phyloP scores from a whole-genome alignment of 2,888 invertebrate species.

The Dendrolimus pini region DNA sequence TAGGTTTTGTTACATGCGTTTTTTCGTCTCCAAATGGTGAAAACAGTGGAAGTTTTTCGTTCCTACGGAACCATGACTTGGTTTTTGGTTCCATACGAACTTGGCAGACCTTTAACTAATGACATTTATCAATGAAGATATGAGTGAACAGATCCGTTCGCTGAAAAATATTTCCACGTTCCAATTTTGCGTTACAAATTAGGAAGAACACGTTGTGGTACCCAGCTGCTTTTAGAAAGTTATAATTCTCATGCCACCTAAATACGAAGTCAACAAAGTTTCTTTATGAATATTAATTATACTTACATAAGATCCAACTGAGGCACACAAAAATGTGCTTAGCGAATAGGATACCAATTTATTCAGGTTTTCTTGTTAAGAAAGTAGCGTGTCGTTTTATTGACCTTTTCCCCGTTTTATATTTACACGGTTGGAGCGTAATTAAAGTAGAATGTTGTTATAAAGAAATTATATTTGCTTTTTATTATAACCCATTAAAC shows the following conservation, averaged over 20 bases:
- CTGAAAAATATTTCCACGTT: too few relatives aligned
- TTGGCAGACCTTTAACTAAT: too few relatives aligned
- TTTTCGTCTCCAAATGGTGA: too few relatives aligned
- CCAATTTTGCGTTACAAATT: not conserved
- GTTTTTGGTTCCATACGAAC: too few relatives aligned
- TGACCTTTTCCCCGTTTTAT: slow-evolving; percentile 7
- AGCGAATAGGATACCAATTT: slow-evolving; percentile 22
- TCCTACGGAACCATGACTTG: too few relatives aligned
- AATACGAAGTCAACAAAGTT: slow-evolving; percentile 24
- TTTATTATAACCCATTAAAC: not conserved
- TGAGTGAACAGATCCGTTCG: too few relatives aligned
- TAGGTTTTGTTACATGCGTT: too few relatives aligned
- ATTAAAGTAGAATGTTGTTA: not conserved
- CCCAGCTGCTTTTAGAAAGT: slow-evolving; percentile 18
- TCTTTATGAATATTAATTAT: slow-evolving; percentile 29
- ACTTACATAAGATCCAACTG: slow-evolving; percentile 12
- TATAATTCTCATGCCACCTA: slow-evolving; percentile 26
- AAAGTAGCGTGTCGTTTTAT: slow-evolving; percentile 5
- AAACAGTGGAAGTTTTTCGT: too few relatives aligned
- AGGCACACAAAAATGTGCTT: slow-evolving; percentile 23
- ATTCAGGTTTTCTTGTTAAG: slow-evolving; percentile 5
- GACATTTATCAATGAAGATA: too few relatives aligned
- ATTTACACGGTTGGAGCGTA: not conserved
- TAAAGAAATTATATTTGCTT: too few relatives aligned
- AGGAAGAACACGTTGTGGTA: not conserved